Evolutionary conservation across 2,797 vertebrate species (phyloP).

Genomic region (Spea hammondii): DNA sequence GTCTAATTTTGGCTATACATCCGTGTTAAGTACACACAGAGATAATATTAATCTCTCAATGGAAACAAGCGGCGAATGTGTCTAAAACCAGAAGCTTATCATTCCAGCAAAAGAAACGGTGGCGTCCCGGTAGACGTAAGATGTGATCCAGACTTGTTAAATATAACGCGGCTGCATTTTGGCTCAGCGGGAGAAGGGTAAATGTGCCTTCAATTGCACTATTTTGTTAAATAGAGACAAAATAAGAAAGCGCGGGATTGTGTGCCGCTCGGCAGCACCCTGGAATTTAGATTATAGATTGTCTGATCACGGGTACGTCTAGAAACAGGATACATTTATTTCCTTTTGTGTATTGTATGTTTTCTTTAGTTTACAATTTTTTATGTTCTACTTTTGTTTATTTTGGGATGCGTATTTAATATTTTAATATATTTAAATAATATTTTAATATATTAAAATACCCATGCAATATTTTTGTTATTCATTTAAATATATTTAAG

Average conservation of each 20-base stretch:
- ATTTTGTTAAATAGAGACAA: constrained; percentile 21
- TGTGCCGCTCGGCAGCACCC: too few species aligned
- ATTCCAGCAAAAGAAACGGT: constrained; percentile 70
- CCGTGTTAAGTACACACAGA: constrained; percentile 72
- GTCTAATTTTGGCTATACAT: constrained; percentile 72
- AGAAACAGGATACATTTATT: too few species aligned
- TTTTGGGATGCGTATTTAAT: too few species aligned
- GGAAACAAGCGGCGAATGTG: constrained; percentile 64
- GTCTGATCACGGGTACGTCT: too few species aligned
- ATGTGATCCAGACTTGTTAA: constrained; percentile 58
- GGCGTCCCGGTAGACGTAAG: constrained; percentile 58
- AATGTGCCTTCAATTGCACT: not conserved
- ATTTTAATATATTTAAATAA: too few species aligned
- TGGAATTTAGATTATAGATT: too few species aligned
- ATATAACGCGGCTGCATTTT: constrained; percentile 60
- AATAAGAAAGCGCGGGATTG: constrained; percentile 4
- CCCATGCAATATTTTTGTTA: too few species aligned
- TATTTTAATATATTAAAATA: too few species aligned
- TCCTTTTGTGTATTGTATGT: too few species aligned
- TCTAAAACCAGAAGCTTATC: constrained; percentile 62
- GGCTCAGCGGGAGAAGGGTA: constrained; percentile 46
- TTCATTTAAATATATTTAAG: too few species aligned
- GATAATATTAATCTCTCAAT: constrained; percentile 80
- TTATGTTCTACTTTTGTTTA: too few species aligned
- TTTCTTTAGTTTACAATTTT: too few species aligned